Conservation (phyloP, 2,888 invertebrate genomes). For the Smittia sp. region DNA sequence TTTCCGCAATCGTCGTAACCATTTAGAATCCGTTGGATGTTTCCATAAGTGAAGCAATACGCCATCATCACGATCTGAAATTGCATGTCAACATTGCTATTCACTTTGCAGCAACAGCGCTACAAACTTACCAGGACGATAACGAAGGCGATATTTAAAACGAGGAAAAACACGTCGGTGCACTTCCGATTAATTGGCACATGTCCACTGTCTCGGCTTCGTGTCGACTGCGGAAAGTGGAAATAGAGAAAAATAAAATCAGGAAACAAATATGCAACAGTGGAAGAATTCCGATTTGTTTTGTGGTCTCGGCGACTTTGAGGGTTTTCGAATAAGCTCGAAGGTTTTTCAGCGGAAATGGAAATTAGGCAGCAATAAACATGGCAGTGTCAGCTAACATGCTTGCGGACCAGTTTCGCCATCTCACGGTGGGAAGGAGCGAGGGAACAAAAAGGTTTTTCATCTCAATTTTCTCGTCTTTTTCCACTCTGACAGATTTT, state of each 20-base stretch:
- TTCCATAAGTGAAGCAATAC: constrained; percentile 55
- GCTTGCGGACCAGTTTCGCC: too few relatives aligned
- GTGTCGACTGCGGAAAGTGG: constrained; percentile 4
- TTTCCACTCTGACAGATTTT: too few relatives aligned
- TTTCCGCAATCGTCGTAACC: constrained; percentile 63
- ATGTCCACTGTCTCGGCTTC: neutral
- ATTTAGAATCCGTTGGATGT: constrained; percentile 58
- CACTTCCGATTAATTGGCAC: constrained; percentile 44
- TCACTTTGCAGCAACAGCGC: neutral
- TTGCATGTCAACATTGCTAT: neutral
- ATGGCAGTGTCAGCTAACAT: too few relatives aligned
- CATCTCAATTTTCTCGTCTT: too few relatives aligned
- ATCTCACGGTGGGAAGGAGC: too few relatives aligned
- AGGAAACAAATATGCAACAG: neutral
- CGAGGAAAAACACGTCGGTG: constrained; percentile 58
- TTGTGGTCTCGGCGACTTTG: constrained; percentile 29
- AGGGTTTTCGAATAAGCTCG: too few relatives aligned
- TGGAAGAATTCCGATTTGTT: neutral
- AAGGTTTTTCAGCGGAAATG: too few relatives aligned
- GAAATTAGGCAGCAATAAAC: too few relatives aligned
- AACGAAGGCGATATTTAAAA: constrained; percentile 57
- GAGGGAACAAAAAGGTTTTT: too few relatives aligned
- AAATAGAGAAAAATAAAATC: neutral
- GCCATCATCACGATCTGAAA: constrained; percentile 7
- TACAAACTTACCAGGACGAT: constrained; percentile 55